Percentiles rank a stretch among this genome's conserved stretches.
phyloP scores from a whole-genome alignment of 2,113 vertebrate species.

The Nibea coibor region DNA sequence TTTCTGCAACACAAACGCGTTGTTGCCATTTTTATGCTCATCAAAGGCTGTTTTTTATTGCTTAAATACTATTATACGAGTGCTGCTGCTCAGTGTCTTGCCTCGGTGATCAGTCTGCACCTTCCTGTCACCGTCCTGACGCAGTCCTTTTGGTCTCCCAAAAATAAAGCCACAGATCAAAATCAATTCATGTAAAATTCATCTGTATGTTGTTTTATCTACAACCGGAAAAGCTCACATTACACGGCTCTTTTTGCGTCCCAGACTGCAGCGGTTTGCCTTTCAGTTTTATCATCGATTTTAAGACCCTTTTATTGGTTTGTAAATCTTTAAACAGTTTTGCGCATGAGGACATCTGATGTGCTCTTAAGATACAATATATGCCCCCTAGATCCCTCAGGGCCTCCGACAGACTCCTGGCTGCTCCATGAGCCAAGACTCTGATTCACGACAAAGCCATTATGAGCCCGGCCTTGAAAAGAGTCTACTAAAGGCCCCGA shows the following conservation, averaged over 20 bases:
- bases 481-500: background rate
- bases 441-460: slow-evolving; percentile 1
- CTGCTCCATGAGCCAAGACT: background rate
- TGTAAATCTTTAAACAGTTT: slow-evolving; percentile 49
- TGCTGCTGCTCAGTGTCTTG: background rate
- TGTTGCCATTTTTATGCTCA: background rate
- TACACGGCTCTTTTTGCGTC: background rate
- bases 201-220: slow-evolving; percentile 8
- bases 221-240: background rate
- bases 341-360: background rate
- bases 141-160: background rate
- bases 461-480: slow-evolving; percentile 1
- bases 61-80: background rate
- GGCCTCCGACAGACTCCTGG: slow-evolving; percentile 23
- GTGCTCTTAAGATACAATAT: slow-evolving; percentile 32
- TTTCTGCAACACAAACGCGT: background rate
- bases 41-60: background rate
- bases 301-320: slow-evolving; percentile 27
- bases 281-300: slow-evolving; percentile 43
- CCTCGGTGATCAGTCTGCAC: background rate
- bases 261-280: background rate
- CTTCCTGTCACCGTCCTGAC: background rate
- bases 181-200: slow-evolving; percentile 5
- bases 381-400: slow-evolving; percentile 15
- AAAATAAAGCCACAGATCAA: slow-evolving; percentile 1